Conservation (phyloP, 2,113 vertebrate genomes). For the Eulacestoma nigropectus region DNA sequence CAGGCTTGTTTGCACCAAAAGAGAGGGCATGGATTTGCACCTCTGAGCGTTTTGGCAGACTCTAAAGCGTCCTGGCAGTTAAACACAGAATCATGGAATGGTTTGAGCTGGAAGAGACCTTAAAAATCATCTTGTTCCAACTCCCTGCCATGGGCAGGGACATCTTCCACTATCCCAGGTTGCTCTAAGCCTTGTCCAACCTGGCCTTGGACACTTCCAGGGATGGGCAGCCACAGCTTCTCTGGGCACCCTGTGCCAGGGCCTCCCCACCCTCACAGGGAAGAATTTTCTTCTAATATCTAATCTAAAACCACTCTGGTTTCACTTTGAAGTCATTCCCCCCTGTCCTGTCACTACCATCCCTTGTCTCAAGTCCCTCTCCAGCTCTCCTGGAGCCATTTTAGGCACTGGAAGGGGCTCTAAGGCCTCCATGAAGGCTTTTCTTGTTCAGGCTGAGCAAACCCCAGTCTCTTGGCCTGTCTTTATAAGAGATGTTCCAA, state of each 20-base stretch:
- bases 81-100: background rate
- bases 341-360: background rate
- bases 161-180: background rate
- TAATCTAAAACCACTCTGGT: background rate
- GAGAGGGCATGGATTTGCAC: background rate
- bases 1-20: background rate
- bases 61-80: background rate
- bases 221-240: background rate
- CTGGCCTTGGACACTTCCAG: background rate
- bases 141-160: background rate
- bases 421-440: background rate
- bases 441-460: background rate
- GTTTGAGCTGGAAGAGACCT: background rate
- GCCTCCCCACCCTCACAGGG: background rate
- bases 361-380: background rate
- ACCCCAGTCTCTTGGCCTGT: background rate
- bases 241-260: background rate
- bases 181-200: background rate
- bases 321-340: background rate
- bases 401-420: background rate
- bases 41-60: background rate
- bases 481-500: background rate
- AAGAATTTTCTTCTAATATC: rapidly evolving
- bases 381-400: background rate
- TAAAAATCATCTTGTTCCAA: rapidly evolving